Conservation (phyloP, 2,888 invertebrate species). For the Clivina fossor region DNA sequence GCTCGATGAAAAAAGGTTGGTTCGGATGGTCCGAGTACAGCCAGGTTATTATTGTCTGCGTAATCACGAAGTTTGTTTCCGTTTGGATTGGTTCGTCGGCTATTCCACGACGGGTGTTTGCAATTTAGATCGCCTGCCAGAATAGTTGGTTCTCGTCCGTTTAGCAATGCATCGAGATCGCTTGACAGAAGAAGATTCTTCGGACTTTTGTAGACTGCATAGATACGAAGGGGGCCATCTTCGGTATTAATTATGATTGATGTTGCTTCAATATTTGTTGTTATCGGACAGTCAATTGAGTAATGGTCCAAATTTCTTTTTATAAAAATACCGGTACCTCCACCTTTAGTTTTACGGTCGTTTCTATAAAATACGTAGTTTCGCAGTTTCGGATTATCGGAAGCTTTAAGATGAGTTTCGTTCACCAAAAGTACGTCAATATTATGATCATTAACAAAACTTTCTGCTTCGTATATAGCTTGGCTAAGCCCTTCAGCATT, state of each 20-base stretch:
- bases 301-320: too few species aligned
- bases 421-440: too few species aligned
- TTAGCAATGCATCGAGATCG: not conserved
- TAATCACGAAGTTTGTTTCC: not conserved
- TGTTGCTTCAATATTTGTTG: slow-evolving; percentile 1
- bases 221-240: not conserved
- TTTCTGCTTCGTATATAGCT: too few species aligned
- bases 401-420: too few species aligned
- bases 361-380: too few species aligned
- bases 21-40: slow-evolving; percentile 2
- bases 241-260: not conserved
- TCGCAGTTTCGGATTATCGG: too few species aligned
- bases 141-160: not conserved
- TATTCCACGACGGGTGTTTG: slow-evolving; percentile 6
- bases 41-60: not conserved
- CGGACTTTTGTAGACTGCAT: not conserved
- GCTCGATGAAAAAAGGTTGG: not conserved
- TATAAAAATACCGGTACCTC: too few species aligned
- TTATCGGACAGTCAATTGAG: too few species aligned
- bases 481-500: too few species aligned
- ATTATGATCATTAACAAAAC: too few species aligned
- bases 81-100: not conserved
- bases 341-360: too few species aligned
- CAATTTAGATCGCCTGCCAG: slow-evolving; percentile 2
- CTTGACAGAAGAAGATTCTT: not conserved